Evolutionary conservation across 2,797 vertebrate genomes (phyloP).

Genomic region (Gastrophryne carolinensis): DNA sequence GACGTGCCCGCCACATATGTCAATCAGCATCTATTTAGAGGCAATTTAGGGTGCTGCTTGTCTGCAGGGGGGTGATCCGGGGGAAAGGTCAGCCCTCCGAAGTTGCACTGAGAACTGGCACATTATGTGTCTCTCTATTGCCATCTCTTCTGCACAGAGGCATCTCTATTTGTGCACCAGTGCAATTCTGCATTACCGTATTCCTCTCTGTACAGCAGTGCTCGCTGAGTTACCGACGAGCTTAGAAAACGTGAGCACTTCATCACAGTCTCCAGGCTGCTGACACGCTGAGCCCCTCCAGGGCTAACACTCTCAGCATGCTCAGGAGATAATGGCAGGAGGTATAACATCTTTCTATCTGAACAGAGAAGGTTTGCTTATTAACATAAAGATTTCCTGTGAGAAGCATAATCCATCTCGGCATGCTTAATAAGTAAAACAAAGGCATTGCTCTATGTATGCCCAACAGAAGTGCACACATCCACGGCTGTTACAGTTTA

Average conservation of each 20-base stretch:
- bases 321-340: too few relatives aligned
- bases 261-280: conserved; percentile 24
- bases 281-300: neutral
- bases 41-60: neutral
- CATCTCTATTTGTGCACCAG: conserved; percentile 51
- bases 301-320: neutral
- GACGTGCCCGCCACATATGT: too few relatives aligned
- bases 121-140: conserved; percentile 37
- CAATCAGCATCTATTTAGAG: too few relatives aligned
- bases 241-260: conserved; percentile 52
- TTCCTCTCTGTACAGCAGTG: conserved; percentile 47
- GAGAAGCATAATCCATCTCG: too few relatives aligned
- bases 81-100: conserved; percentile 49
- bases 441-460: too few relatives aligned
- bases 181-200: conserved; percentile 53
- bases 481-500: too few relatives aligned
- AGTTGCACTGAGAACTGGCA: conserved; percentile 36
- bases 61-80: conserved; percentile 55
- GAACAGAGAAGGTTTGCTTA: too few relatives aligned
- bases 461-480: too few relatives aligned
- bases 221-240: conserved; percentile 51
- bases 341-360: too few relatives aligned
- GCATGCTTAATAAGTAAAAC: too few relatives aligned
- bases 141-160: conserved; percentile 54
- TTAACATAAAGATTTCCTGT: too few relatives aligned